phyloP scores from a whole-genome alignment of 2,113 vertebrate genomes.

The Zootoca vivipara region DNA sequence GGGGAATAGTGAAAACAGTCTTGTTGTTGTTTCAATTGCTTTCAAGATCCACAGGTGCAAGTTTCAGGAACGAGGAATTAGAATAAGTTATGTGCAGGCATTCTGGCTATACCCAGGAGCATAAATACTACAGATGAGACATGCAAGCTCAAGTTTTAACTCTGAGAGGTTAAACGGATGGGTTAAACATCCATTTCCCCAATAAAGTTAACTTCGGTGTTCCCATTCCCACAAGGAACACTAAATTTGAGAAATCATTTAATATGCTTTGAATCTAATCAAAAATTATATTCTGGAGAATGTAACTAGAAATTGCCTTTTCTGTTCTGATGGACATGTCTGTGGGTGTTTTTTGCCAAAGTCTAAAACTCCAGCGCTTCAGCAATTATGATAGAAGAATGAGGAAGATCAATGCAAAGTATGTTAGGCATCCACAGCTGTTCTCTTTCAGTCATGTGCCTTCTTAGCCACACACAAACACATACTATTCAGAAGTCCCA shows the following conservation, averaged over 20 bases:
- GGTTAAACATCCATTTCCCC: slow-evolving; percentile 1
- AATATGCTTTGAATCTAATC: not conserved
- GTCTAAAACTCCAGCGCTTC: not conserved
- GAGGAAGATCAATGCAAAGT: not conserved
- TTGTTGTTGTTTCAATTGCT: slow-evolving; percentile 9
- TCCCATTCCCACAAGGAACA: not conserved
- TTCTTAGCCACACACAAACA: not conserved
- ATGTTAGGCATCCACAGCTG: not conserved
- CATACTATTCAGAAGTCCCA: too few species aligned
- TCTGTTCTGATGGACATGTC: not conserved
- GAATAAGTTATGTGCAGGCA: not conserved
- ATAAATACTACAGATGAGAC: not conserved
- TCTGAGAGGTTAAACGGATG: not conserved
- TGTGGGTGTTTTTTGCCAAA: too few species aligned
- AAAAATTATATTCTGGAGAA: not conserved
- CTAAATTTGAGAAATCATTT: not conserved
- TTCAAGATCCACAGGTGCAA: not conserved
- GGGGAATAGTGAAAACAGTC: not conserved
- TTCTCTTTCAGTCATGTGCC: not conserved
- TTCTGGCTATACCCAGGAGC: not conserved
- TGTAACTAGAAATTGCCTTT: not conserved
- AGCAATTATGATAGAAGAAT: not conserved
- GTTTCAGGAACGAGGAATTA: not conserved
- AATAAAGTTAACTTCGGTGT: too few species aligned
- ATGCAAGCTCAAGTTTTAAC: not conserved